These are phyloP conservation scores for Neoascia interrupta DNA, from an alignment of 2,888 invertebrate genomes.

Conservation along the genomic window DNA sequence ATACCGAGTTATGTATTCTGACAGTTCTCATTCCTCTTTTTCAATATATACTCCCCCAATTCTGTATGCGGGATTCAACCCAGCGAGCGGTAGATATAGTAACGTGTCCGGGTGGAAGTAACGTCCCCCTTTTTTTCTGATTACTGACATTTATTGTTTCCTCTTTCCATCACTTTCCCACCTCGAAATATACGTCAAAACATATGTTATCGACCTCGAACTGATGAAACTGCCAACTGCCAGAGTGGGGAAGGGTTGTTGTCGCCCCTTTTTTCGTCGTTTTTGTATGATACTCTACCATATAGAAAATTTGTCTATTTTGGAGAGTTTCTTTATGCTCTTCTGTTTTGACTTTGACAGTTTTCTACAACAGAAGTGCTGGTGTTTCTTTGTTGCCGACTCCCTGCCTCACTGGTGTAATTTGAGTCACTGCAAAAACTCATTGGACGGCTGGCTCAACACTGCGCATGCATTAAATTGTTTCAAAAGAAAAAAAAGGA, in stretches of 20 bases:
- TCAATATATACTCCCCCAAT: too few species aligned
- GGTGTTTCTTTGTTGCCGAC: constrained; percentile 16
- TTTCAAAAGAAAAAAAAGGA: constrained; percentile 15
- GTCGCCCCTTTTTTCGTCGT: constrained; percentile 1
- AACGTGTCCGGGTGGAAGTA: constrained; percentile 25
- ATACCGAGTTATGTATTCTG: background rate
- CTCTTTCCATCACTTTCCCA: constrained; percentile 33
- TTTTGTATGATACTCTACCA: too few species aligned
- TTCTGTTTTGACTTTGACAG: constrained; percentile 52
- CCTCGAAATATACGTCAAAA: constrained; percentile 23
- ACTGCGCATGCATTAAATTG: constrained; percentile 50
- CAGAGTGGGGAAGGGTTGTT: constrained; percentile 1
- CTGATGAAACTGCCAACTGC: constrained; percentile 26
- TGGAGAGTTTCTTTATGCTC: constrained; percentile 29
- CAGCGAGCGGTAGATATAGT: constrained; percentile 6
- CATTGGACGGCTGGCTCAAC: constrained; percentile 26
- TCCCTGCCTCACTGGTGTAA: constrained; percentile 47
- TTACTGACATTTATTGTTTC: constrained; percentile 54
- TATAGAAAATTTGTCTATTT: constrained; percentile 3
- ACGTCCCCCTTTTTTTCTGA: constrained; percentile 16
- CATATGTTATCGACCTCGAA: constrained; percentile 62
- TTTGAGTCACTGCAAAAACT: constrained; percentile 40
- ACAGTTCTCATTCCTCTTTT: background rate
- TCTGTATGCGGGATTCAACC: too few species aligned
- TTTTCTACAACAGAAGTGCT: constrained; percentile 39